Evolutionary conservation across 2,797 vertebrate species (phyloP), one percentile per base, ranked within the genome.

Genomic region (Morelia viridis): DNA sequence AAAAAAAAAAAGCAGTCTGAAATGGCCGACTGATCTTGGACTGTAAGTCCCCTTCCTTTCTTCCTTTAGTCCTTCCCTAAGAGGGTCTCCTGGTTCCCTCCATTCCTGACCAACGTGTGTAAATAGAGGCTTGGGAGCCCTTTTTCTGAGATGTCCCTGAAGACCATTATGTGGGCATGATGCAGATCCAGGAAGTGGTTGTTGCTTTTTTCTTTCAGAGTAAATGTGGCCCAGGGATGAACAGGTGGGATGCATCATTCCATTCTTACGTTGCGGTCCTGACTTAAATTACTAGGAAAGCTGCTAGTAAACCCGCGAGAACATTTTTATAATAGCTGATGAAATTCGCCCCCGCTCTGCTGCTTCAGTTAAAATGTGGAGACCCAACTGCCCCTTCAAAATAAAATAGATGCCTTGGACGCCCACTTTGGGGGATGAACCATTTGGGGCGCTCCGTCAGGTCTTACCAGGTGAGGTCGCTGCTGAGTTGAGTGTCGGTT

Each of bases 381-480:
- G 50, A 53, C 50, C 8, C 1, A 8, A 53, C 50, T 53, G 50
- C 50, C 8, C 50, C 6, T 53, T 53, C 50, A 53, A 53, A 50
- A 2, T 50, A 50, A 50, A 53, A 53, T 53, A 53, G 8, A 53
- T 31, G 10, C 28, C 0, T 10, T 71, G 35, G 46, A 10, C 15
- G 9, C 56, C 2, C 19, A 0, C 1, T 11, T 22, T 76, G 57
- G 15, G 19, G 11, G 13, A 19, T 19, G 19, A 57, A 3, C 57
- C 17, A 15, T 85, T 26, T 10, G 28, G 2, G 3, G 3, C 9
- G 88, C 62, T 83, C 91, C 93, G 89, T 89, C 88, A 26, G 7
- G 8, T n/a, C 17, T 91, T 91, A 76, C 95, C 96, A 95, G 94
- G 19, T 91, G 96, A 93, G 94, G 95, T 95, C 50, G 87, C 95